Conservation (phyloP, 2,888 invertebrate species). For the Lasioglossum lativentre region DNA sequence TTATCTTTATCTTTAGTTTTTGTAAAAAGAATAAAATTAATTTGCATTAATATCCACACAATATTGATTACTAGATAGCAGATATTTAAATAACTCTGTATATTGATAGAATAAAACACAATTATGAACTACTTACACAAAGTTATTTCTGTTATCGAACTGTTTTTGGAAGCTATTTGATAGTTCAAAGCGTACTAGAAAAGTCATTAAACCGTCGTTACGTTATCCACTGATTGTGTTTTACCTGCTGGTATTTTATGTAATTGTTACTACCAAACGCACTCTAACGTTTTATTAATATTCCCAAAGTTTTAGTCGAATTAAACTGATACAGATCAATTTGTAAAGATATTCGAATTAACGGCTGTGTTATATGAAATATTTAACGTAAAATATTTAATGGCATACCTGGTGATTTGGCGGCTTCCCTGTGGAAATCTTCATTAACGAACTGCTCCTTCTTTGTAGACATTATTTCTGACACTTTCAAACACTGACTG, state of each 20-base stretch:
- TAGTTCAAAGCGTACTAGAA: not conserved
- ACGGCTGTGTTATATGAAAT: not conserved
- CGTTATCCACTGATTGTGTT: not conserved
- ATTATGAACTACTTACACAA: not conserved
- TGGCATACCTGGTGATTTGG: slow-evolving; percentile 43
- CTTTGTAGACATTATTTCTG: slow-evolving; percentile 53
- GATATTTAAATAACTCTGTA: not conserved
- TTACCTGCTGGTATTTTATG: not conserved
- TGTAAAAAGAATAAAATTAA: not conserved
- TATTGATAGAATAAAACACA: not conserved
- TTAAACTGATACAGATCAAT: no score
- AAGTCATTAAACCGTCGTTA: not conserved
- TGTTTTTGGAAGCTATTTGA: not conserved
- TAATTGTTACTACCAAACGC: not conserved
- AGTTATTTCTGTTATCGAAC: not conserved
- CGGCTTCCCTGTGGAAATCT: slow-evolving; percentile 8
- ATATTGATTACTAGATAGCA: not conserved
- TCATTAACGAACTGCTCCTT: slow-evolving; percentile 22
- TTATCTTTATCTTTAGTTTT: not conserved
- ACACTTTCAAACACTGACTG: slow-evolving; percentile 52
- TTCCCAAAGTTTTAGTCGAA: not conserved
- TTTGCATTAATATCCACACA: no score
- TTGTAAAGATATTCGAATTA: not conserved
- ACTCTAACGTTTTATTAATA: not conserved
- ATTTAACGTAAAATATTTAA: not conserved